Percentiles rank a stretch among this genome's conserved stretches.
phyloP scores from a whole-genome alignment of 92 coral and sea anemone genomes.

The Bergia puertoricense region DNA sequence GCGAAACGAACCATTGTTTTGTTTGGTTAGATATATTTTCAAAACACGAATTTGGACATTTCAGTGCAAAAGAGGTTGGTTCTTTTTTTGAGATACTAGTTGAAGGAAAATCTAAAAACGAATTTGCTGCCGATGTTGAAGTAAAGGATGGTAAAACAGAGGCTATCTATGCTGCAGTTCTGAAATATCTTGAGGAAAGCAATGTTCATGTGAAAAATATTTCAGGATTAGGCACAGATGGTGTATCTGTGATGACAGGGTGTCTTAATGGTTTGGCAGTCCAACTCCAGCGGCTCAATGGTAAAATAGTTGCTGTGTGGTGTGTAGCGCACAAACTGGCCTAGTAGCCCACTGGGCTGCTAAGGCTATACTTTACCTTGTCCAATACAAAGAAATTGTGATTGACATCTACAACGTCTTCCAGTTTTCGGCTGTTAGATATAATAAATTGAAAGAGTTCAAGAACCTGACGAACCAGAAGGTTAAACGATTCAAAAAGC shows the following conservation, averaged over 20 bases:
- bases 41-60: slow-evolving; percentile 37
- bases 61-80: slow-evolving; percentile 52
- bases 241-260: slow-evolving; percentile 58
- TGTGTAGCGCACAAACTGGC: slow-evolving; percentile 64
- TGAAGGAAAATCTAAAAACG: slow-evolving; percentile 37
- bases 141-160: slow-evolving; percentile 54
- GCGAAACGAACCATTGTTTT: too few species aligned
- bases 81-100: slow-evolving; percentile 42
- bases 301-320: slow-evolving; percentile 52
- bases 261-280: slow-evolving; percentile 48
- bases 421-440: slow-evolving; percentile 55
- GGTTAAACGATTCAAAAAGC: slow-evolving; percentile 53
- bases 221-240: slow-evolving; percentile 64
- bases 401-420: slow-evolving; percentile 55
- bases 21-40: too few species aligned
- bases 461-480: slow-evolving; percentile 54
- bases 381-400: slow-evolving; percentile 43
- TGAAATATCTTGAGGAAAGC: slow-evolving; percentile 44
- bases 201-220: slow-evolving; percentile 56
- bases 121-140: slow-evolving; percentile 55
- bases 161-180: slow-evolving; percentile 48
- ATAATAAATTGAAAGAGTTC: slow-evolving; percentile 49
- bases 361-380: slow-evolving; percentile 50
- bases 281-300: slow-evolving; percentile 45
- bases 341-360: slow-evolving; percentile 52